Conservation (phyloP, 2,113 vertebrate species). For the Bungarus multicinctus region DNA sequence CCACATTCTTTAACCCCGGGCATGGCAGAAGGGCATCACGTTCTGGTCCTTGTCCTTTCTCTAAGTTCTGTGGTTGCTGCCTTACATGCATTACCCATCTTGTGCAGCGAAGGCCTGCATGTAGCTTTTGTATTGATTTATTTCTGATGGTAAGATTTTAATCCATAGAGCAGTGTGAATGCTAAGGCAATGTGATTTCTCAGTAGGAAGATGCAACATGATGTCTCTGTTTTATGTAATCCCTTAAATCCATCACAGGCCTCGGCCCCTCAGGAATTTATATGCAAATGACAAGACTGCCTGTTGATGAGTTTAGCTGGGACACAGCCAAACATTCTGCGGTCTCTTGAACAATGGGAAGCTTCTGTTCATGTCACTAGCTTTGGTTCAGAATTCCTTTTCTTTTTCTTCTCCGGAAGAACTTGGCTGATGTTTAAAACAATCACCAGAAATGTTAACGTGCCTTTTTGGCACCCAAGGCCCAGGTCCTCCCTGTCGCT, state of each 20-base stretch:
- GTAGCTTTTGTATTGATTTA: constrained; percentile 31
- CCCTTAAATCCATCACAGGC: constrained; percentile 67
- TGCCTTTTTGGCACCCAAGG: not conserved
- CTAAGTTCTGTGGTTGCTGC: not conserved
- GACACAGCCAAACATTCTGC: constrained; percentile 45
- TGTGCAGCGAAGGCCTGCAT: constrained; percentile 14
- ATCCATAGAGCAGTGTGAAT: constrained; percentile 24
- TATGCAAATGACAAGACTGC: constrained; percentile 63
- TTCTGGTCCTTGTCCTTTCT: not conserved
- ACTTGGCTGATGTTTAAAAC: not conserved
- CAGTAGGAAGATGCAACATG: constrained; percentile 65
- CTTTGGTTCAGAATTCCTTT: not conserved
- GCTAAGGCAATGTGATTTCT: constrained; percentile 62
- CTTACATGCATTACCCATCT: fast-evolving
- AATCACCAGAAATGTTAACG: not conserved
- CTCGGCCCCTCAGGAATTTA: constrained; percentile 59
- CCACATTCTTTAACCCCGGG: not conserved
- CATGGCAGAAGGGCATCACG: not conserved
- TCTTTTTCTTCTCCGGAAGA: not conserved
- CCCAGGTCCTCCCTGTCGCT: not conserved
- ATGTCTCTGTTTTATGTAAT: constrained; percentile 67
- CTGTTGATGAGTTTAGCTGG: constrained; percentile 63
- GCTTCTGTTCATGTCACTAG: constrained; percentile 35
- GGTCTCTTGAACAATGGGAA: constrained; percentile 49
- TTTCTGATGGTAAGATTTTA: constrained; percentile 28